phyloP scores from a whole-genome alignment of 2,888 invertebrate species.

The Tetragonula carbonaria region DNA sequence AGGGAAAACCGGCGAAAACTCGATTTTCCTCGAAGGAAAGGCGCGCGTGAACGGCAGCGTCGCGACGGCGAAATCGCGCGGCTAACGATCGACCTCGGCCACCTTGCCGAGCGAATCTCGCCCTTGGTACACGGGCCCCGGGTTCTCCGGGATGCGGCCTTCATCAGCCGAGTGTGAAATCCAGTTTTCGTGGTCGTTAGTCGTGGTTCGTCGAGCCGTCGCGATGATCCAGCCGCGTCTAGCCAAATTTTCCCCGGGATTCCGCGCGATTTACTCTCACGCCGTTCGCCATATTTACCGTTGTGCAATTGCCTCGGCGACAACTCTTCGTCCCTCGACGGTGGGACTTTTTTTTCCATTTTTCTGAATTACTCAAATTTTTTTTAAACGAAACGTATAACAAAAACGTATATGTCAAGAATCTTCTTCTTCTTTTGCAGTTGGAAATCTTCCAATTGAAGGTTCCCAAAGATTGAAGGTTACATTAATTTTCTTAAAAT shows the following conservation, averaged over 20 bases:
- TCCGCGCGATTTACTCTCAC: slow-evolving; percentile 45
- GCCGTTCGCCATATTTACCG: neutral
- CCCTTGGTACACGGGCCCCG: slow-evolving; percentile 42
- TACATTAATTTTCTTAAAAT: no score
- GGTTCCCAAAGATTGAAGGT: no score
- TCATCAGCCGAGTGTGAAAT: slow-evolving; percentile 75
- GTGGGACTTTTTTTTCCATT: no score
- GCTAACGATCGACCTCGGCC: slow-evolving; percentile 64
- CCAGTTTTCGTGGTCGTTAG: slow-evolving; percentile 75
- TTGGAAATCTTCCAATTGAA: no score
- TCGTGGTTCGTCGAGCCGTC: slow-evolving; percentile 66
- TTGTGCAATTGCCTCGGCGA: neutral
- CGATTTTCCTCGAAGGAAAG: slow-evolving; percentile 57
- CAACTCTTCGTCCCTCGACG: neutral
- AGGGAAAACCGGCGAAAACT: slow-evolving; percentile 68
- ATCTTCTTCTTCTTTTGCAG: no score
- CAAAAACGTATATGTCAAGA: no score
- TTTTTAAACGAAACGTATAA: no score
- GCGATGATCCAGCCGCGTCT: slow-evolving; percentile 66
- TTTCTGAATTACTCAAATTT: no score
- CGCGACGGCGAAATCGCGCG: slow-evolving; percentile 74
- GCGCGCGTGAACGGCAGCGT: slow-evolving; percentile 65
- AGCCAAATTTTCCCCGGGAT: slow-evolving; percentile 71
- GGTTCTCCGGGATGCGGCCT: slow-evolving; percentile 32
- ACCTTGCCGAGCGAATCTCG: slow-evolving; percentile 43